phyloP scores from a whole-genome alignment of 2,797 vertebrate genomes.

The Pseudomugil tenellus region DNA sequence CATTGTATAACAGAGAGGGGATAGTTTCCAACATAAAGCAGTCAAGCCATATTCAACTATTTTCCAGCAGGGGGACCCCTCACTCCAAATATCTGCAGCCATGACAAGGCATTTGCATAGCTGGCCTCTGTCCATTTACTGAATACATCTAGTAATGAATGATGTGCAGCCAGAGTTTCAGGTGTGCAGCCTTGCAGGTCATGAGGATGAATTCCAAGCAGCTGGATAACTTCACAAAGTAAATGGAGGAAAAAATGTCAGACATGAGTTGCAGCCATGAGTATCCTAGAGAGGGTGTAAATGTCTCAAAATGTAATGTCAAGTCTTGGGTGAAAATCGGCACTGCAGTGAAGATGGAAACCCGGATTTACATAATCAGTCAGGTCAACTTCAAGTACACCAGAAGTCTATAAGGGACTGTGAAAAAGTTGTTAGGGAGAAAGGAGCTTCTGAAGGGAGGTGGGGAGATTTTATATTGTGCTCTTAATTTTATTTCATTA shows the following conservation, averaged over 20 bases:
- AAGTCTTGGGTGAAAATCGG: slow-evolving; percentile 42
- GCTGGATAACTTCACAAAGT: slow-evolving; percentile 37
- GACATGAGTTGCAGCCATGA: slow-evolving; percentile 1
- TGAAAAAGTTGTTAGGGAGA: background rate
- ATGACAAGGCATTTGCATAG: slow-evolving; percentile 71
- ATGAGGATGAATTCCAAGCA: slow-evolving; percentile 48
- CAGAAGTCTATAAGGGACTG: slow-evolving; percentile 10
- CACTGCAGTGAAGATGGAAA: slow-evolving; percentile 57
- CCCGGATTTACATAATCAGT: slow-evolving; percentile 7
- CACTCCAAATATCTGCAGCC: slow-evolving; percentile 48
- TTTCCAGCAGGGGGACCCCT: slow-evolving; percentile 71
- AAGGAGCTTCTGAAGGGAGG: background rate
- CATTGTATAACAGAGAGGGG: slow-evolving; percentile 4
- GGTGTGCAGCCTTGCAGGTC: slow-evolving; percentile 27
- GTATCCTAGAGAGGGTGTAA: slow-evolving; percentile 8
- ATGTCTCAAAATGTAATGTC: slow-evolving; percentile 33
- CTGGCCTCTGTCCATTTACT: slow-evolving; percentile 42
- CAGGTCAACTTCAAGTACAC: slow-evolving; percentile 45
- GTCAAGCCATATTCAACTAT: background rate
- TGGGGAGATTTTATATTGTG: no score
- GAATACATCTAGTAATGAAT: slow-evolving; percentile 48
- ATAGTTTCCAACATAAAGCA: background rate
- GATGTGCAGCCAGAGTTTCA: slow-evolving; percentile 17
- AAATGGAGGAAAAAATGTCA: slow-evolving; percentile 23
- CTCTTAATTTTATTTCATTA: background rate